phyloP scores from a whole-genome alignment of 23 tunicate species.

The Styela plicata region DNA sequence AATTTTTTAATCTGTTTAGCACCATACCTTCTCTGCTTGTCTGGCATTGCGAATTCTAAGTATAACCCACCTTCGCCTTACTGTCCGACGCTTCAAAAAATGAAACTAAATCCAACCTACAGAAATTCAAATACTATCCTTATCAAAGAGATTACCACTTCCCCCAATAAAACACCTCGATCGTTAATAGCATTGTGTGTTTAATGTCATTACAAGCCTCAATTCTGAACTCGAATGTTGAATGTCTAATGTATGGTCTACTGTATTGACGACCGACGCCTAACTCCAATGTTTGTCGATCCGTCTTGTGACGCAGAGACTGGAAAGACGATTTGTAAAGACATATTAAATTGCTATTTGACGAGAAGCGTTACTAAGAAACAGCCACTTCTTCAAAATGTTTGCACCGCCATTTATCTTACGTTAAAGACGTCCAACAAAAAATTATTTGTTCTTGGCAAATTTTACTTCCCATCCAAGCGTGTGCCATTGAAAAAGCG shows the following conservation, averaged over 20 bases:
- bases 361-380: neutral
- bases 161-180: neutral
- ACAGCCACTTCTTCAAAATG: neutral
- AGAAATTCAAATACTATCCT: no score
- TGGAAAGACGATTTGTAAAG: neutral
- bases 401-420: neutral
- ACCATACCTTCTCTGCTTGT: no score
- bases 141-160: neutral
- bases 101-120: neutral
- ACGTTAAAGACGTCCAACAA: neutral
- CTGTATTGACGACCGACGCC: neutral
- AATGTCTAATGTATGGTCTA: neutral
- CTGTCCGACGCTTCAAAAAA: no score
- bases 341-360: neutral
- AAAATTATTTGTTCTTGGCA: neutral
- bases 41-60: no score
- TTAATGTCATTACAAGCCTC: neutral
- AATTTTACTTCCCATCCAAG: neutral
- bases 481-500: neutral
- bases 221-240: neutral
- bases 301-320: neutral
- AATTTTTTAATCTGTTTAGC: no score
- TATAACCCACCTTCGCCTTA: no score
- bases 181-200: neutral
- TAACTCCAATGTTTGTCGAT: neutral